A percentile compares a stretch with the other conserved stretches of the same genome.
phyloP scores from a whole-genome alignment of 2,797 vertebrate genomes.

The Enteromius radiatus region DNA sequence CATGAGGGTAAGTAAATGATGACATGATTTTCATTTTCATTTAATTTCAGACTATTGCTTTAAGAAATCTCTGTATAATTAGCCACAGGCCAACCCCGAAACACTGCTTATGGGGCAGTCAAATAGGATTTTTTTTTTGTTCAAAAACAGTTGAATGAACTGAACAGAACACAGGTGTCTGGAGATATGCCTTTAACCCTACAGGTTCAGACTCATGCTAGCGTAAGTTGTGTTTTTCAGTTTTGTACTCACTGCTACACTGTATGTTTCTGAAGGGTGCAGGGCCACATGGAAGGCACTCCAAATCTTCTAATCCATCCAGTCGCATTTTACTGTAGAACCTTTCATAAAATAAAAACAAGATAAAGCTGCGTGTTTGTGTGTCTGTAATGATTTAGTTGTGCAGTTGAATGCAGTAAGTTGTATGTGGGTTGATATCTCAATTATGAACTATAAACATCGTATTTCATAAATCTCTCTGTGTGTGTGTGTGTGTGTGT shows the following conservation, averaged over 20 bases:
- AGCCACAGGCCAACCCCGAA: not conserved
- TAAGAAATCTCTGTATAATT: not conserved
- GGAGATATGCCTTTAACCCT: not conserved
- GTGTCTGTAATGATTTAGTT: not conserved
- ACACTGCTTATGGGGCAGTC: not conserved
- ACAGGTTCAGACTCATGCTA: not conserved
- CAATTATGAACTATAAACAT: not conserved
- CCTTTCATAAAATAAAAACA: conserved; percentile 59
- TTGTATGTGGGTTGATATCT: not conserved
- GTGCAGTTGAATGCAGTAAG: not conserved
- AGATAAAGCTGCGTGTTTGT: not conserved
- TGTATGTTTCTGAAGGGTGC: conserved; percentile 71
- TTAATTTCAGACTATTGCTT: not conserved
- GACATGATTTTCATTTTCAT: not conserved
- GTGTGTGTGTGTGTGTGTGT: not conserved
- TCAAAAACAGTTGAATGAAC: not conserved
- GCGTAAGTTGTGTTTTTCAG: not conserved
- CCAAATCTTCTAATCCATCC: conserved; percentile 79
- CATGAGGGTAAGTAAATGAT: not conserved
- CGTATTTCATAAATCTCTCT: conserved; percentile 9
- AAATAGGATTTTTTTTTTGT: conserved; percentile 3
- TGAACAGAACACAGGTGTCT: not conserved
- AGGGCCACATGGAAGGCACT: conserved; percentile 81
- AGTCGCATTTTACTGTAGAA: conserved; percentile 83
- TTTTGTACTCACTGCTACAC: conserved; percentile 68